Base-by-base conservation (phyloP, 2,113 vertebrate species). In the Ovibos moschatus region DNA sequence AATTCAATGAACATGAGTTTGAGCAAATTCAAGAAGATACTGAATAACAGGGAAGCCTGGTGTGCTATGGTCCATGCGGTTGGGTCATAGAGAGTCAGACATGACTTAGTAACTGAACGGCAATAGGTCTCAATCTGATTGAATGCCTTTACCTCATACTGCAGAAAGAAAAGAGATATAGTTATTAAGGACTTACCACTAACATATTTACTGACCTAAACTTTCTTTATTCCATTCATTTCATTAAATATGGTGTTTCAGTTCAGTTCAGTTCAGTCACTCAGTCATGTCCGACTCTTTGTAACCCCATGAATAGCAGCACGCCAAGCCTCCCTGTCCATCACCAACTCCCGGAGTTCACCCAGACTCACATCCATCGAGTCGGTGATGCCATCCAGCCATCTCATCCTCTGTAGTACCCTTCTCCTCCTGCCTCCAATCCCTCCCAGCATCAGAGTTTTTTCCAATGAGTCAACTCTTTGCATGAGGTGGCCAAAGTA, bases 321-420 rank as follows among this genome's bases (percentile, higher is more conserved):
- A 60, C 6, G 6, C 27, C 2, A 60, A 13, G 58, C 5, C 28
- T 60, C 58, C 58, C 27, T 60, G 27, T 30, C 58, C 27, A 30
- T 30, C 58, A 60, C 27, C 58, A 30, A 15, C 58, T 30, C 58
- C 58, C 28, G 0, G 58, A 60, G 27, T 14, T 60, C 12, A 60
- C 27, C 12, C 58, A 60, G 13, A 30, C 5, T 30, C 58, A 60
- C 0, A 28, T 14, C 27, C 58, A 30, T 6, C 1, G 12, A 60
- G 5, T 60, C 5, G 1, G 58, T 30, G 58, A 30, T 60, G 27
- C 27, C 12, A 60, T 60, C 27, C 12, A 60, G 12, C 27, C 58
- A 30, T 28, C 27, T 60, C 58, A 60, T 60, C 58, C 27, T 28
- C 27, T 6, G 27, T 30, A 2, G 0, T 60, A 27, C 58, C 12